Conservation (phyloP, 2,113 vertebrate genomes). For the Channa argus region DNA sequence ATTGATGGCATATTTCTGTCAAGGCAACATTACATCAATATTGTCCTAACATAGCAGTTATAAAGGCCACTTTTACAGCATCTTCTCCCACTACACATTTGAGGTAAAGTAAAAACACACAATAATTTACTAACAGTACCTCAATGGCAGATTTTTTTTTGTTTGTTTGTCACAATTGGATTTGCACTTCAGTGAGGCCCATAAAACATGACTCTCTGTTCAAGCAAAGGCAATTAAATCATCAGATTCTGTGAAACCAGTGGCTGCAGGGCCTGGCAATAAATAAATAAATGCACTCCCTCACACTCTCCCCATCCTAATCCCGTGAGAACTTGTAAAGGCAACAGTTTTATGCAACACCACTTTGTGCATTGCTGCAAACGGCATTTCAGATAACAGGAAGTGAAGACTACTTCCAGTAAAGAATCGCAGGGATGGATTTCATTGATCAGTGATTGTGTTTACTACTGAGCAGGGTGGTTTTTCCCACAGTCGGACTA, state of each 20-base stretch:
- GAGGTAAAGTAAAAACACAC: slow-evolving; percentile 36
- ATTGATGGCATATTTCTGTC: slow-evolving; percentile 47
- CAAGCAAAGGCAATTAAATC: slow-evolving; percentile 55
- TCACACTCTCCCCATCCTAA: no score
- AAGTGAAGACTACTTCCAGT: slow-evolving; percentile 27
- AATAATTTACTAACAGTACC: slow-evolving; percentile 59
- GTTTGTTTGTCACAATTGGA: slow-evolving; percentile 45
- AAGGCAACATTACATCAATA: slow-evolving; percentile 46
- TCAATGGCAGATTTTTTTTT: slow-evolving; percentile 34
- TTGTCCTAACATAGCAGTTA: slow-evolving; percentile 46
- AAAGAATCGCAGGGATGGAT: slow-evolving; percentile 15
- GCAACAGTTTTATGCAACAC: slow-evolving; percentile 40
- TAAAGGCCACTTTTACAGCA: slow-evolving; percentile 36
- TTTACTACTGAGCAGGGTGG: slow-evolving; percentile 40
- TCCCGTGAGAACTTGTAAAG: slow-evolving; percentile 22
- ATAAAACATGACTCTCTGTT: slow-evolving; percentile 51
- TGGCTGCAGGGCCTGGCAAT: slow-evolving; percentile 28
- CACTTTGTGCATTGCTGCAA: slow-evolving; percentile 22
- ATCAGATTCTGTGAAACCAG: slow-evolving; percentile 30
- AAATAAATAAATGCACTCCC: slow-evolving; percentile 17
- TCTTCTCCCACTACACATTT: slow-evolving; percentile 46
- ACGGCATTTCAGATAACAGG: slow-evolving; percentile 27
- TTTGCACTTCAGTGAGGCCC: slow-evolving; percentile 31
- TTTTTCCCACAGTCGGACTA: slow-evolving; percentile 37
- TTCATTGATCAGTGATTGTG: slow-evolving; percentile 22